Conservation (phyloP, 2,797 vertebrate genomes). For the Anisognathus igniventris region DNA sequence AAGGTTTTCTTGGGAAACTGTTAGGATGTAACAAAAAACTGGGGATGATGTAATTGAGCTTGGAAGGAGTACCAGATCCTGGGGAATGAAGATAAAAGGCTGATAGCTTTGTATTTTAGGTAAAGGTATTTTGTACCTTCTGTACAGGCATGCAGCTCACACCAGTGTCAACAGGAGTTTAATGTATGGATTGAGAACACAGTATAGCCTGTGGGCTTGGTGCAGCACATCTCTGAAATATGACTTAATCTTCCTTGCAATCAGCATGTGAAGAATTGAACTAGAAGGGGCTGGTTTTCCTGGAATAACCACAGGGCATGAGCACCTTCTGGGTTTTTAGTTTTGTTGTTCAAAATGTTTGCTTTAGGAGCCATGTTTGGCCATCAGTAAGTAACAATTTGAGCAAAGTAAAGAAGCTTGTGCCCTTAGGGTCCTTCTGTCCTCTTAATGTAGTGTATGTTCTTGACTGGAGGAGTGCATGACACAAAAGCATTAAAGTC, state of each 20-base stretch:
- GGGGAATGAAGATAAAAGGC: neutral
- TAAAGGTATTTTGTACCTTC: neutral
- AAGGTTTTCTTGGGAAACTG: neutral
- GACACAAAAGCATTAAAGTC: neutral
- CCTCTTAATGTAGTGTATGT: neutral
- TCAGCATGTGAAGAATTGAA: neutral
- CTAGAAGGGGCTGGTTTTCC: neutral
- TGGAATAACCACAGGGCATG: neutral
- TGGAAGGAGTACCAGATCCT: neutral
- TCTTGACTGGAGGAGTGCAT: neutral
- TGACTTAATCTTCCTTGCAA: neutral
- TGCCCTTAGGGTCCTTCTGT: neutral
- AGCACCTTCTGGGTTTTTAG: neutral
- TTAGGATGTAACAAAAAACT: neutral
- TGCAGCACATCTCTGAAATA: neutral
- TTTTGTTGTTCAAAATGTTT: neutral
- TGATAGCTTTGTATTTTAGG: neutral
- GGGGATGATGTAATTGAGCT: neutral
- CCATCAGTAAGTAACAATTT: neutral
- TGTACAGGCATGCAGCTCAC: neutral
- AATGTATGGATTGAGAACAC: conserved; percentile 27
- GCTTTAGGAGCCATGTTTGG: neutral
- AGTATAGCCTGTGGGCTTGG: neutral
- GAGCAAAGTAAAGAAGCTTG: neutral
- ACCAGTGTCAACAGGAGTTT: neutral